phyloP scores from a whole-genome alignment of 23 tunicate species.

The Halocynthia roretzi region DNA sequence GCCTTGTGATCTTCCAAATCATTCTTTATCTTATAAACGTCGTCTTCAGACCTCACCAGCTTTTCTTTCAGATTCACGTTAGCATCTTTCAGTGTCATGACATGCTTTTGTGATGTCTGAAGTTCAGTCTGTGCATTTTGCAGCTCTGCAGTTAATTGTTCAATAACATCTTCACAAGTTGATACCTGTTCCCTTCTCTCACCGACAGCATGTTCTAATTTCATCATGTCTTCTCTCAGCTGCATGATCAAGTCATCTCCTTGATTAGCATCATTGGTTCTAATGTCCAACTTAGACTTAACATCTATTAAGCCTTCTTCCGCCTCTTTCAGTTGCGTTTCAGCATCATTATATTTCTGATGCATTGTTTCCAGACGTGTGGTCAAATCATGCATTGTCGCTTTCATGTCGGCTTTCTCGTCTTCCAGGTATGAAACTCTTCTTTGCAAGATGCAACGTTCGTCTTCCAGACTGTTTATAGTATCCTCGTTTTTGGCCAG shows the following conservation, averaged over 20 bases:
- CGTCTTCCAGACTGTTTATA: conserved; percentile 48
- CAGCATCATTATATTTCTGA: conserved; percentile 43
- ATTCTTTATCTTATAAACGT: conserved; percentile 20
- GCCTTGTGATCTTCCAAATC: conserved; percentile 53
- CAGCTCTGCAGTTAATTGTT: conserved; percentile 61
- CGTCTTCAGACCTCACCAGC: conserved; percentile 28
- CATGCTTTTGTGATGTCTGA: conserved; percentile 36
- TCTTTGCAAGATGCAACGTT: conserved; percentile 36
- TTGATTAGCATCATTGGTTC: conserved; percentile 43
- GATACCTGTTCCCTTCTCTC: conserved; percentile 49
- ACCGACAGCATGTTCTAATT: conserved; percentile 33
- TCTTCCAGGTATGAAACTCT: conserved; percentile 45
- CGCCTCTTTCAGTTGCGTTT: conserved; percentile 39
- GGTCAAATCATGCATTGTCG: conserved; percentile 35
- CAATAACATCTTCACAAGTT: conserved; percentile 82
- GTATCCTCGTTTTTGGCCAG: conserved; percentile 71
- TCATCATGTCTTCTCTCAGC: conserved; percentile 36
- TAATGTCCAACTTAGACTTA: conserved; percentile 59
- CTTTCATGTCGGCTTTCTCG: conserved; percentile 34
- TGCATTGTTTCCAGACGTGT: conserved; percentile 41
- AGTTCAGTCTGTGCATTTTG: conserved; percentile 58
- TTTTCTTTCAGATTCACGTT: conserved; percentile 63
- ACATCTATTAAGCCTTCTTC: conserved; percentile 54
- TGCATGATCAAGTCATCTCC: conserved; percentile 64
- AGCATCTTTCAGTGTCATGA: conserved; percentile 65